Conservation (phyloP, 2,797 vertebrate species). For the Lateolabrax maculatus region DNA sequence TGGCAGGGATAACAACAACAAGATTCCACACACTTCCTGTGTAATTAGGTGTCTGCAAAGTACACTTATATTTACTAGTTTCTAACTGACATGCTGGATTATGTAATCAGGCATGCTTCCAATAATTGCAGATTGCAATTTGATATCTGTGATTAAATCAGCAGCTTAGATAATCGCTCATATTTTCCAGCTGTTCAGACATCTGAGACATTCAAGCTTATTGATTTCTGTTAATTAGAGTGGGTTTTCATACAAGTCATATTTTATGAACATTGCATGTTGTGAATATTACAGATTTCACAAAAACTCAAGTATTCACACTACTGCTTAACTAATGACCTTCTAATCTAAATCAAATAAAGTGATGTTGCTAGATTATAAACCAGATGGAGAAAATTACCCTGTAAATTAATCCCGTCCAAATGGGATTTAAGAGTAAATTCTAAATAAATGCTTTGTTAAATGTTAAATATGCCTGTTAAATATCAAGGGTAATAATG, state of each 20-base stretch:
- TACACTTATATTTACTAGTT: neutral
- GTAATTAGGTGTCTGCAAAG: slow-evolving; percentile 9
- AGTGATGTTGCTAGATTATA: neutral
- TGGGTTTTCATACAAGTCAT: neutral
- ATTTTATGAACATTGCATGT: neutral
- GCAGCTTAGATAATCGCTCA: slow-evolving; percentile 53
- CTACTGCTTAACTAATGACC: neutral
- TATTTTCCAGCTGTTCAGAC: slow-evolving; percentile 62
- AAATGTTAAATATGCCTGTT: no score
- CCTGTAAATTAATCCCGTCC: neutral
- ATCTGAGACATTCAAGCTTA: slow-evolving; percentile 34
- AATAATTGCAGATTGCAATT: slow-evolving; percentile 57
- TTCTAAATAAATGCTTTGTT: neutral
- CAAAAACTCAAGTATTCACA: neutral
- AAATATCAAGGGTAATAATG: neutral
- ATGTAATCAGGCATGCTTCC: slow-evolving; percentile 44
- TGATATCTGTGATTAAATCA: slow-evolving; percentile 75
- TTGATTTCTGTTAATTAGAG: slow-evolving; percentile 45
- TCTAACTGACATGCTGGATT: slow-evolving; percentile 40
- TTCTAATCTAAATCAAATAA: neutral
- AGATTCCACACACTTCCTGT: neutral
- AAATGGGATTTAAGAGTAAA: no score
- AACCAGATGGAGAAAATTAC: neutral
- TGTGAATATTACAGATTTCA: neutral
- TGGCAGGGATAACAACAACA: slow-evolving; percentile 20